These are phyloP conservation scores for Norana najaformis DNA, from an alignment of 2,888 invertebrate species.

Conservation along the genomic window DNA sequence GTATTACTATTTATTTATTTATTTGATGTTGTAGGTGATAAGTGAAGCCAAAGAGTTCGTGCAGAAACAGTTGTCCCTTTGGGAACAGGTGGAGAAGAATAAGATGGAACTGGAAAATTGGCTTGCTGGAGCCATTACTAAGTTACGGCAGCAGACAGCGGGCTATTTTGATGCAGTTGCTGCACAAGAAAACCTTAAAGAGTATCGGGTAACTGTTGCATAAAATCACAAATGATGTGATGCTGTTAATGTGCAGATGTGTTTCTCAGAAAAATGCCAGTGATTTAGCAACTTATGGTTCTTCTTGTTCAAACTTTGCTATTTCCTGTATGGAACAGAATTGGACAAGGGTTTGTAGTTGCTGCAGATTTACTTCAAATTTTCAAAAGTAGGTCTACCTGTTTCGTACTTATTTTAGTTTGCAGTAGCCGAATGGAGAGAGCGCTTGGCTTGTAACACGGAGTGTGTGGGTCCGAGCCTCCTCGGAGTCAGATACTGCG, in stretches of 20 bases:
- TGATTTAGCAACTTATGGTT: too few relatives aligned
- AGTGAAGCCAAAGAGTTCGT: conserved; percentile 31
- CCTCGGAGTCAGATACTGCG: too few relatives aligned
- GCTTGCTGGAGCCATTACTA: conserved; percentile 80
- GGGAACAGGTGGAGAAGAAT: conserved; percentile 87
- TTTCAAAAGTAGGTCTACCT: too few relatives aligned
- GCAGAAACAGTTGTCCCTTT: conserved; percentile 64
- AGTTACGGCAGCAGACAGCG: conserved; percentile 67
- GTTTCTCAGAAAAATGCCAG: too few relatives aligned
- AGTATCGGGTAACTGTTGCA: conserved; percentile 70
- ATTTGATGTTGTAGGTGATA: conserved; percentile 1
- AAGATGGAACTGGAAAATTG: conserved; percentile 81
- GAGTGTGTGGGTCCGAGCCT: too few relatives aligned
- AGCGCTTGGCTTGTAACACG: too few relatives aligned
- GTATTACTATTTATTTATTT: not conserved
- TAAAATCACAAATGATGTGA: not conserved
- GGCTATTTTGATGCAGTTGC: conserved; percentile 72
- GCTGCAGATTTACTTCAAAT: too few relatives aligned
- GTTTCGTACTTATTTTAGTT: too few relatives aligned
- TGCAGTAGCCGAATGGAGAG: too few relatives aligned
- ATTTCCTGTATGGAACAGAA: too few relatives aligned
- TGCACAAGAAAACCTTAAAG: conserved; percentile 76
- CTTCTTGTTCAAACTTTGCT: too few relatives aligned
- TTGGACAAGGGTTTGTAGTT: too few relatives aligned
- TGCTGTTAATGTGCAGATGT: not conserved